Evolutionary conservation across 2,113 vertebrate species (phyloP).

Genomic region (Bos taurus): DNA sequence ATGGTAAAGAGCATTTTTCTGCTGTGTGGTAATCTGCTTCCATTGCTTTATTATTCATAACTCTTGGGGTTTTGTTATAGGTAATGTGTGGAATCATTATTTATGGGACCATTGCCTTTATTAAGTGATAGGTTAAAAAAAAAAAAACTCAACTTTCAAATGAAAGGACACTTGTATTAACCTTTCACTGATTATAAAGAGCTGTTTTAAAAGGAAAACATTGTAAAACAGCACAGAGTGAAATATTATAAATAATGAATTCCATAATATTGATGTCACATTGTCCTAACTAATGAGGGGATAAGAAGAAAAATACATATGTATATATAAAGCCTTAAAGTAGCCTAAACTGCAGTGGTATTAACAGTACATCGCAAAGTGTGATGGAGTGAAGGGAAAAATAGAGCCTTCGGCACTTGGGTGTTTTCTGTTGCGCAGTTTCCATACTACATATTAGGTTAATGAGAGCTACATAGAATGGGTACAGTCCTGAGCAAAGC

Average conservation of each 20-base stretch:
- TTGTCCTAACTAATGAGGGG: slow-evolving; percentile 27
- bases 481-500: background rate
- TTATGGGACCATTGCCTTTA: slow-evolving; percentile 48
- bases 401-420: no score
- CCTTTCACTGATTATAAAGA: background rate
- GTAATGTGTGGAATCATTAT: slow-evolving; percentile 53
- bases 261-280: slow-evolving; percentile 2
- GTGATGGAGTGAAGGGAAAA: background rate
- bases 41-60: slow-evolving; percentile 67
- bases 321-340: background rate
- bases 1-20: slow-evolving; percentile 70
- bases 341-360: background rate
- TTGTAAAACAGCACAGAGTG: slow-evolving; percentile 33
- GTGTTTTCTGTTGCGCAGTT: background rate
- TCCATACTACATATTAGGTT: background rate
- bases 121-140: slow-evolving; percentile 36
- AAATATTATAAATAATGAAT: slow-evolving; percentile 61
- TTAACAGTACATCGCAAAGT: background rate
- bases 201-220: slow-evolving; percentile 31
- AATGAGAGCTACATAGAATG: background rate
- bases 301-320: background rate
- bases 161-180: background rate
- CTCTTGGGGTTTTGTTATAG: slow-evolving; percentile 49
- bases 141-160: background rate
- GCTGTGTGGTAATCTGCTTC: slow-evolving; percentile 71